Evolutionary conservation across 2,888 invertebrate genomes (phyloP).

Genomic region (Ornithoptera alexandrae): DNA sequence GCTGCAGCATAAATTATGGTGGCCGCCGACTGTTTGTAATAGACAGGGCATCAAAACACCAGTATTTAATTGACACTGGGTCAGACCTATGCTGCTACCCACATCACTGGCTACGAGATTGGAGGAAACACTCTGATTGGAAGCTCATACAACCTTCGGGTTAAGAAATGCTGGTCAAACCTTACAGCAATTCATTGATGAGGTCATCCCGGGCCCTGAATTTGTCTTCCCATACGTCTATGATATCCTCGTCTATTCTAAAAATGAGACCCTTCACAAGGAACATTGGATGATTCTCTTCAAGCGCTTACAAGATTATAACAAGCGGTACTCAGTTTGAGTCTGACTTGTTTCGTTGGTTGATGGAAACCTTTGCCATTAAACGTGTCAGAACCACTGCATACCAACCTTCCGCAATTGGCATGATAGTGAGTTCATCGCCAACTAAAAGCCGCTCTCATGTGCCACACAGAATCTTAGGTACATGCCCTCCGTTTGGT

Average conservation of each 20-base stretch:
- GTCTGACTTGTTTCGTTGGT: slow-evolving; percentile 3
- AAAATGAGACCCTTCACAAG: neutral
- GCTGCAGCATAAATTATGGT: no score
- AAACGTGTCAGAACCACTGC: no score
- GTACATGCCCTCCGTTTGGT: no score
- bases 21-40: neutral
- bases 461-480: no score
- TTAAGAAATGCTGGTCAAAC: slow-evolving; percentile 55
- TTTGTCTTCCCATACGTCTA: slow-evolving; percentile 13
- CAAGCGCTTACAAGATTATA: slow-evolving; percentile 1
- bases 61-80: neutral
- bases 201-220: slow-evolving; percentile 1
- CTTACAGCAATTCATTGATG: slow-evolving; percentile 48
- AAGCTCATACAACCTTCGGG: slow-evolving; percentile 44
- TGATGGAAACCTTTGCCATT: neutral
- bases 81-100: neutral
- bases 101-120: neutral
- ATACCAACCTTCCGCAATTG: no score
- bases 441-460: no score
- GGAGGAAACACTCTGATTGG: neutral
- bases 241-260: slow-evolving; percentile 6
- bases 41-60: neutral
- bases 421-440: no score
- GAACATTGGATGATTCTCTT: neutral
- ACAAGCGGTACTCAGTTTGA: neutral